These are phyloP conservation scores for Drosophila suzukii DNA, from an alignment of 1,140 invertebrate species.

Conservation along the genomic window DNA sequence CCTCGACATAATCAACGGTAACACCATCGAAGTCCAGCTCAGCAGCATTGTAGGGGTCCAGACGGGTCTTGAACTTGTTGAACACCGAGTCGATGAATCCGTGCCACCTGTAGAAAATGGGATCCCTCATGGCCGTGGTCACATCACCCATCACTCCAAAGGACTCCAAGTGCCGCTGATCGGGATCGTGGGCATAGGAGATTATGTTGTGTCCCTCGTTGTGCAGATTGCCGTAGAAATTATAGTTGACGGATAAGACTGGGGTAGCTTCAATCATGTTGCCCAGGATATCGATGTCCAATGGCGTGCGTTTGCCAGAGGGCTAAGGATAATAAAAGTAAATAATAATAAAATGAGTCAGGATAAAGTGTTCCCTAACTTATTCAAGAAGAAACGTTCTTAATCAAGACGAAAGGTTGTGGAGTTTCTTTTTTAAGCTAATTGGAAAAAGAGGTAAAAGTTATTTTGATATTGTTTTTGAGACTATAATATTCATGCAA, in stretches of 20 bases:
- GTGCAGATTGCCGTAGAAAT: constrained; percentile 88
- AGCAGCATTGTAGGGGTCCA: constrained; percentile 87
- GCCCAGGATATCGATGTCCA: constrained; percentile 87
- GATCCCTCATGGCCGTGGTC: constrained; percentile 89
- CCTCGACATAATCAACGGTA: constrained; percentile 78
- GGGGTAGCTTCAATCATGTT: constrained; percentile 87
- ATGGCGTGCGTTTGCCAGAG: constrained; percentile 58
- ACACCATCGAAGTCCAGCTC: constrained; percentile 81
- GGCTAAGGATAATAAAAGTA: constrained; percentile 19
- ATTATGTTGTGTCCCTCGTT: constrained; percentile 88
- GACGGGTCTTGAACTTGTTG: constrained; percentile 87
- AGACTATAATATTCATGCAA: too few species aligned
- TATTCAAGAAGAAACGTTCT: too few species aligned
- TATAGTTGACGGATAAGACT: constrained; percentile 86
- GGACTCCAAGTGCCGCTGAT: constrained; percentile 86
- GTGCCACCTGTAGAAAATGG: constrained; percentile 90
- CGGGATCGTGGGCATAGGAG: constrained; percentile 88
- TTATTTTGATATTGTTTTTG: too few species aligned
- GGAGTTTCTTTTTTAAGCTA: too few species aligned
- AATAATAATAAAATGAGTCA: too few species aligned
- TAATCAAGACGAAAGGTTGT: too few species aligned
- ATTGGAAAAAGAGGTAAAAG: too few species aligned
- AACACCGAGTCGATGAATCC: constrained; percentile 88
- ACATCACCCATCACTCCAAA: constrained; percentile 88
- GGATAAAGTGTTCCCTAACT: too few species aligned